Conservation (phyloP, 2,888 invertebrate genomes). For the Lasioglossum zephyrum region DNA sequence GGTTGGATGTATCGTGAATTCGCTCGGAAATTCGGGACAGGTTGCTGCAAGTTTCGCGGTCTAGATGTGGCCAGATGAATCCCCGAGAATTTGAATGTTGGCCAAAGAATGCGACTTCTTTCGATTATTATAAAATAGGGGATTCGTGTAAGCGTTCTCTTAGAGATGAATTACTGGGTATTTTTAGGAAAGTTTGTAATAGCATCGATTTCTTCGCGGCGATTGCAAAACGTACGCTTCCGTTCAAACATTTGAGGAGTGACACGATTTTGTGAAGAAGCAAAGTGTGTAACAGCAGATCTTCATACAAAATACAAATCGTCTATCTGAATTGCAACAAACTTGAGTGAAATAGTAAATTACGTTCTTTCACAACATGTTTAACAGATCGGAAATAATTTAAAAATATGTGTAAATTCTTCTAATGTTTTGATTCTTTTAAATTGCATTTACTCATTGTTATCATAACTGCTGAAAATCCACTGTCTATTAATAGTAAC, state of each 20-base stretch:
- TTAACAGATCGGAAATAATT: neutral
- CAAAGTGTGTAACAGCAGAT: neutral
- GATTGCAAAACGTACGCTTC: neutral
- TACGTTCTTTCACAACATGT: too few species aligned
- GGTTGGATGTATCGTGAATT: slow-evolving; percentile 26
- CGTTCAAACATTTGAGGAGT: neutral
- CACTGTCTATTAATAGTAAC: neutral
- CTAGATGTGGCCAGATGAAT: slow-evolving; percentile 71
- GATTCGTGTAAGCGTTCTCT: neutral
- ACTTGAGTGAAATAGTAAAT: neutral
- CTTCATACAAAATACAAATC: too few species aligned
- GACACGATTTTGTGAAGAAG: neutral
- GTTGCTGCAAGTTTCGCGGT: slow-evolving; percentile 74
- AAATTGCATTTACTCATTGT: neutral
- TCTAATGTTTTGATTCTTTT: neutral
- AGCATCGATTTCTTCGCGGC: neutral
- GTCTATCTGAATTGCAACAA: too few species aligned
- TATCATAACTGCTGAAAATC: too few species aligned
- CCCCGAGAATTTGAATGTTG: slow-evolving; percentile 75
- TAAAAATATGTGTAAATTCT: too few species aligned
- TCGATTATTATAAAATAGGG: slow-evolving; percentile 1
- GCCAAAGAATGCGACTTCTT: slow-evolving; percentile 64
- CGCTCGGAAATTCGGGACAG: slow-evolving; percentile 64
- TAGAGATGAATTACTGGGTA: neutral
- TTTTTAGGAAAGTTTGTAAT: neutral